A percentile compares a stretch with the other conserved stretches of the same genome.
Conservation (phyloP, 2,888 invertebrate species). For the Tetragonula carbonaria region DNA sequence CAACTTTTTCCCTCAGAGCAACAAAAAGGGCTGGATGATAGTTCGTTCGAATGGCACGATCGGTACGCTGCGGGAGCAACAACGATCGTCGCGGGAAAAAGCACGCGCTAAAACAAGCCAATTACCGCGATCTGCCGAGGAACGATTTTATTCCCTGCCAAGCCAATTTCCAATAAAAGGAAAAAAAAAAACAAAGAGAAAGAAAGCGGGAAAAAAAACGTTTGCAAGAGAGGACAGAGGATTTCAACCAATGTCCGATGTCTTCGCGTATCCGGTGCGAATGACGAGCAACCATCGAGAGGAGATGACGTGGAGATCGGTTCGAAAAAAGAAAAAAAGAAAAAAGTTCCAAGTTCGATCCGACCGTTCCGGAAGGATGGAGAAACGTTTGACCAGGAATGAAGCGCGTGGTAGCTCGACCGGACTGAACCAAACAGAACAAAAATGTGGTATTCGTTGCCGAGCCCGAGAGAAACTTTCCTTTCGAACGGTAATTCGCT, state of each 20-base stretch:
- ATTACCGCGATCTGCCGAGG: constrained; percentile 18
- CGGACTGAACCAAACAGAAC: constrained; percentile 53
- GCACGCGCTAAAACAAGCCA: constrained; percentile 33
- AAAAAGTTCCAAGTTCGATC: constrained; percentile 40
- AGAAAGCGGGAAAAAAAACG: background rate
- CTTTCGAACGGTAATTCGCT: constrained; percentile 58
- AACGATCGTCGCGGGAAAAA: constrained; percentile 25
- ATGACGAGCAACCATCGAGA: constrained; percentile 22
- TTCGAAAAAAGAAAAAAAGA: too few species aligned
- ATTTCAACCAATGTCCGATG: constrained; percentile 19
- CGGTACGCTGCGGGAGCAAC: background rate
- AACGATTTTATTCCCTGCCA: constrained; percentile 30
- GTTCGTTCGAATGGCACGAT: background rate
- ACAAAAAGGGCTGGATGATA: background rate
- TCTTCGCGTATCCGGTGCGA: constrained; percentile 31
- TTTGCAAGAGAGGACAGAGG: background rate
- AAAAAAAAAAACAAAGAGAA: background rate
- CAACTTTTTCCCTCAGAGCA: background rate
- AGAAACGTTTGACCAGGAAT: constrained; percentile 27
- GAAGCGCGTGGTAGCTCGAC: constrained; percentile 11
- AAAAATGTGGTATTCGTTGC: constrained; percentile 64
- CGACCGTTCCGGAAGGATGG: constrained; percentile 16
- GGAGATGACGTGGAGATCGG: background rate
- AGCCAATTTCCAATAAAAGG: background rate
- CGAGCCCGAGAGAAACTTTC: constrained; percentile 57